Evolutionary conservation across 2,113 vertebrate species (phyloP).

Genomic region (Synchiropus splendidus): DNA sequence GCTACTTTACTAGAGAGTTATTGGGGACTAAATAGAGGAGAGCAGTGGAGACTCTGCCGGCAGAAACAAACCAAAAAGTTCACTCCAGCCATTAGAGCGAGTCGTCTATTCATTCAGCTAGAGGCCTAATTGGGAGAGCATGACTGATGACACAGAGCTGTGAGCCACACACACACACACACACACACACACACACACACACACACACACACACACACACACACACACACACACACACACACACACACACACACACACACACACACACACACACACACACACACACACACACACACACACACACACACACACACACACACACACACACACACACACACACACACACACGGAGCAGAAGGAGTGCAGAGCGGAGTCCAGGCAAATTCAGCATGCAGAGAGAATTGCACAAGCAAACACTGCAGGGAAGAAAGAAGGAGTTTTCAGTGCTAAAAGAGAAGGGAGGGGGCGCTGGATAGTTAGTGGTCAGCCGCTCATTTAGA

Average conservation of each 20-base stretch:
- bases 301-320: constrained; percentile 32
- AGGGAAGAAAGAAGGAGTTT: constrained; percentile 29
- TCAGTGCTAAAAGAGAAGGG: constrained; percentile 17
- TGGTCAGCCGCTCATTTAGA: constrained; percentile 30
- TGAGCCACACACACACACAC: constrained; percentile 42
- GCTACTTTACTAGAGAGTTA: constrained; percentile 40
- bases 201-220: neutral
- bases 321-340: constrained; percentile 1
- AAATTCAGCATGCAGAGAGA: constrained; percentile 42
- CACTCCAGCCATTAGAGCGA: constrained; percentile 26
- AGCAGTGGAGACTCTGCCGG: constrained; percentile 4
- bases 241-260: too few relatives aligned
- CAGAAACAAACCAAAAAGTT: constrained; percentile 25
- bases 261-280: constrained; percentile 1
- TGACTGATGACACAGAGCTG: constrained; percentile 50
- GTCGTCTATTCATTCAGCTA: constrained; percentile 34
- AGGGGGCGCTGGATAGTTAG: constrained; percentile 33
- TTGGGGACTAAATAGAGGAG: constrained; percentile 27
- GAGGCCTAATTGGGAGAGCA: constrained; percentile 51
- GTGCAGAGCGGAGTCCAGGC: constrained; percentile 33
- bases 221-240: constrained; percentile 1
- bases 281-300: constrained; percentile 45
- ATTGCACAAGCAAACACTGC: constrained; percentile 42
- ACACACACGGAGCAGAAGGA: constrained; percentile 38
- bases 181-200: constrained; percentile 1